Conservation (phyloP, 2,113 vertebrate species). For the Stegastes partitus region DNA sequence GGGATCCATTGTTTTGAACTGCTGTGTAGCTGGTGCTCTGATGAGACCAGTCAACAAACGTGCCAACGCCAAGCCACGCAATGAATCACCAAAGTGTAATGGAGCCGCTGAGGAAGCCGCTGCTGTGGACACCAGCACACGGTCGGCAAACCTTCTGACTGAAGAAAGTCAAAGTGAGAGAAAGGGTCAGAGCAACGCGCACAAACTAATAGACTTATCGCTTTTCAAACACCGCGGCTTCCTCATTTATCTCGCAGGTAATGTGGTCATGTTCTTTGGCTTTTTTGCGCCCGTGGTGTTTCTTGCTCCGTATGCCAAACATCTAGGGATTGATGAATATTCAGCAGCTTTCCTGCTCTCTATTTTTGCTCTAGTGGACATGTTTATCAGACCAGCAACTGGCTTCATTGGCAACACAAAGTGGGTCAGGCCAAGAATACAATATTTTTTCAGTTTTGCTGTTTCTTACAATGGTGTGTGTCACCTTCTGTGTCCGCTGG, state of each 20-base stretch:
- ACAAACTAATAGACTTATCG: constrained; percentile 85
- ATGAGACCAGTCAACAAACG: constrained; percentile 85
- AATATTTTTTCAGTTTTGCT: constrained; percentile 87
- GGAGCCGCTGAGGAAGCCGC: constrained; percentile 14
- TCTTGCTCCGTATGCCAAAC: constrained; percentile 87
- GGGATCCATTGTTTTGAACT: constrained; percentile 85
- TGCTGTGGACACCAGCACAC: background rate
- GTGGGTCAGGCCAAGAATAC: constrained; percentile 86
- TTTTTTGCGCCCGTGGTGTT: constrained; percentile 90
- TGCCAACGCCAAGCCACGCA: background rate
- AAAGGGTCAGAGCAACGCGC: constrained; percentile 66
- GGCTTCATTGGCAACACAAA: constrained; percentile 86
- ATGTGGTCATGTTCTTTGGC: constrained; percentile 88
- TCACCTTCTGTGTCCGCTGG: constrained; percentile 87
- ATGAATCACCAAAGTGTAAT: constrained; percentile 27
- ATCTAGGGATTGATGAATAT: constrained; percentile 85
- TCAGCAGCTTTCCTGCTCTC: constrained; percentile 87
- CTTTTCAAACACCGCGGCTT: constrained; percentile 90
- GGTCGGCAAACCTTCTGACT: background rate
- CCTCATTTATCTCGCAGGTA: constrained; percentile 88
- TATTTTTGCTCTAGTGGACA: constrained; percentile 85
- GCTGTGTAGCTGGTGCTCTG: constrained; percentile 87
- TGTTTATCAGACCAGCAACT: constrained; percentile 83
- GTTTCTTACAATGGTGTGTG: constrained; percentile 85
- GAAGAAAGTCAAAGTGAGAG: constrained; percentile 45